Evolutionary conservation across 2,888 invertebrate genomes (phyloP).

Genomic region (Diaprepes abbreviatus): DNA sequence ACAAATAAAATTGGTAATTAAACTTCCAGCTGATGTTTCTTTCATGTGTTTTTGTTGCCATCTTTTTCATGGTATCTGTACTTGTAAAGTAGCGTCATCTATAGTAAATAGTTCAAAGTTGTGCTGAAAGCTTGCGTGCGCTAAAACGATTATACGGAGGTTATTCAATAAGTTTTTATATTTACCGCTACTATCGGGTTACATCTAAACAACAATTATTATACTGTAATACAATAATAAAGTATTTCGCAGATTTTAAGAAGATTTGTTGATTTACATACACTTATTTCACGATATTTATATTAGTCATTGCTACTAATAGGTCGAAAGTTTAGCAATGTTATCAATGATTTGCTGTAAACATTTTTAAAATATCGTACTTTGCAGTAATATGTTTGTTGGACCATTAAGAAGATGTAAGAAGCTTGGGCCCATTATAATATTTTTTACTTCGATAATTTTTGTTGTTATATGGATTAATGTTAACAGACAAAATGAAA

Average conservation of each 20-base stretch:
- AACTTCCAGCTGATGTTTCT: background rate
- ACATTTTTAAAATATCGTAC: slow-evolving; percentile 24
- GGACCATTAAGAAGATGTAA: slow-evolving; percentile 62
- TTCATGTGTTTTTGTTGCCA: background rate
- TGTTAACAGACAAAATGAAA: slow-evolving; percentile 50
- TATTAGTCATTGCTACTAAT: no score
- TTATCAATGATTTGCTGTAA: no score
- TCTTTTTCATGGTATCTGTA: background rate
- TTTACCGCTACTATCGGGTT: no score
- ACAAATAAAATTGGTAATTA: background rate
- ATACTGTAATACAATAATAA: no score
- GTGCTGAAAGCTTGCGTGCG: no score
- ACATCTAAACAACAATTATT: no score
- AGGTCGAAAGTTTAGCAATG: no score
- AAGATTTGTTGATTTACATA: no score
- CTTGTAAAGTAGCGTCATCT: background rate
- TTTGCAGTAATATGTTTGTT: slow-evolving; percentile 59
- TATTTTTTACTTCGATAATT: slow-evolving; percentile 56
- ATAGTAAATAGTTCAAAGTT: background rate
- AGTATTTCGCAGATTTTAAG: no score
- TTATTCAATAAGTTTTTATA: no score
- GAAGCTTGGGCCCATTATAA: slow-evolving; percentile 58
- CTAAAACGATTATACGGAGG: no score
- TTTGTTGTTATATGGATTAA: slow-evolving; percentile 58
- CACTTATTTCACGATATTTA: no score